Percentiles rank a stretch among this genome's conserved stretches.
These are phyloP conservation scores for Zaprionus taronus DNA, from an alignment of 1,140 invertebrate species.

Conservation along the genomic window DNA sequence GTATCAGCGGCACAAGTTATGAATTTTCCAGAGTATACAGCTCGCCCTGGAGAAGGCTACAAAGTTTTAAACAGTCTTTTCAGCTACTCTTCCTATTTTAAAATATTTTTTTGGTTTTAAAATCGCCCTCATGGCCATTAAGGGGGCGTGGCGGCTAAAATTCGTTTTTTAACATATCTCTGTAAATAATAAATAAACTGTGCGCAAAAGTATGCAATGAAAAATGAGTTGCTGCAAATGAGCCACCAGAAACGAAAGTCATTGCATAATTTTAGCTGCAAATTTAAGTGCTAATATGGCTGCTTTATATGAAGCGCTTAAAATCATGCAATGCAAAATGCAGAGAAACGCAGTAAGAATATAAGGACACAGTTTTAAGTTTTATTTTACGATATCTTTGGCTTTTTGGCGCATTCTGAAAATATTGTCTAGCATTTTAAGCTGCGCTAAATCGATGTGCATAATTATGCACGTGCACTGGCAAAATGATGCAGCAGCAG, in stretches of 20 bases:
- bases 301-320: not conserved
- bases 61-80: no score
- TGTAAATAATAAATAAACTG: not conserved
- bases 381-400: not conserved
- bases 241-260: not conserved
- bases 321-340: not conserved
- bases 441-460: slow-evolving; percentile 10
- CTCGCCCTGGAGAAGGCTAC: no score
- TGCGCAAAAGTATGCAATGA: slow-evolving; percentile 58
- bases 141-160: no score
- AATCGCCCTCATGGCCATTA: no score
- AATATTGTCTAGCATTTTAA: not conserved
- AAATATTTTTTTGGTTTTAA: no score
- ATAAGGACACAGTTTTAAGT: not conserved
- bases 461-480: slow-evolving; percentile 60
- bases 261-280: slow-evolving; percentile 33
- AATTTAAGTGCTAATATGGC: not conserved
- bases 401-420: not conserved
- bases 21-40: no score
- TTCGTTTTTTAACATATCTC: no score
- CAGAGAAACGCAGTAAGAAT: not conserved
- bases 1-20: no score
- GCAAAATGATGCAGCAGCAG: slow-evolving; percentile 53
- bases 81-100: no score
- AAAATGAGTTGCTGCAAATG: not conserved